Evolutionary conservation across 2,888 invertebrate genomes (phyloP), one percentile per base, ranked within the genome.

Genomic region (Diabrotica balteata): DNA sequence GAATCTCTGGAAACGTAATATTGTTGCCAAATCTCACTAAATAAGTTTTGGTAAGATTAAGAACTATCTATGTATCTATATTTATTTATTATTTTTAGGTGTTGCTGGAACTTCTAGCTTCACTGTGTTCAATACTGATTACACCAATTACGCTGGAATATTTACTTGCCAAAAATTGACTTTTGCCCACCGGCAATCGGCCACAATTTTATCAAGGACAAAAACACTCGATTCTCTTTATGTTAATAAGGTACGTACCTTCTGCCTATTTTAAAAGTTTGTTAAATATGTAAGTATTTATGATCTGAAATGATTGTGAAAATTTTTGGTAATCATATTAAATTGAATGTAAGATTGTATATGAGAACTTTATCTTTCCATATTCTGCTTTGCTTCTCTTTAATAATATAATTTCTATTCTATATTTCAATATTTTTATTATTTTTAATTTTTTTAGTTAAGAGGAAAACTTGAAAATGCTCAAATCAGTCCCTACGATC

Each of bases 151-250:
- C 79, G 93, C 93, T 0, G 92, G 90, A 0, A 86, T 94, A 59
- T 94, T 92, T 83, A 92, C 92, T 0, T 94, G 94, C 77, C 93
- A 94, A 82, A 91, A 90, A 78, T 79, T 94, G 10, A 87, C 90
- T 0, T 90, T 93, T 75, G 91, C 90, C 0, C 91, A 94, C 82
- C 86, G 93, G 5, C 89, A 91, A 70, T 93, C 93, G 0, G 92
- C 93, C 0, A 92, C 93, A 61, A 93, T 96, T 72, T 86, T 93
- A n/a, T 93, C 93, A 0, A 88, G 93, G 60, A 88, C 86, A 17
- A 90, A 90, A 73, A 91, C 90, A 49, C 86, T 93, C 59, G 94
- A 93, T 73, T 91, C 88, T 80, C 86, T 88, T 59, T 91, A 87
- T 71, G 76, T 92, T 7, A 92, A 92, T 73, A 91, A 91, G 87